Conservation (phyloP, 1,140 invertebrate species). For the Drosophila elegans region DNA sequence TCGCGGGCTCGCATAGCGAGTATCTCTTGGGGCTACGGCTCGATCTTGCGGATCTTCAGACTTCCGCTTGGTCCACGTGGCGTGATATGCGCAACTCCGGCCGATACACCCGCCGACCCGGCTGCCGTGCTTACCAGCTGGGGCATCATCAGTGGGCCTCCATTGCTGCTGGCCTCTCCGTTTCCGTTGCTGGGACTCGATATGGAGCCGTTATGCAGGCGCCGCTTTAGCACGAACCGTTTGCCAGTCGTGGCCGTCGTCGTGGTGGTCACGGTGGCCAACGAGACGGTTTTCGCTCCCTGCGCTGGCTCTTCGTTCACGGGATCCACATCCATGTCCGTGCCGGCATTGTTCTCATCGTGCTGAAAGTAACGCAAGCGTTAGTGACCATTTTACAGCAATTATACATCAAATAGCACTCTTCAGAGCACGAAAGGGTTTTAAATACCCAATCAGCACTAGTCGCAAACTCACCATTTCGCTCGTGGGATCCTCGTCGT, state of each 20-base stretch:
- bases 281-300: background rate
- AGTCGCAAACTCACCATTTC: conserved; percentile 51
- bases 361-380: conserved; percentile 4
- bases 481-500: conserved; percentile 62
- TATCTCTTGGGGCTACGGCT: conserved; percentile 48
- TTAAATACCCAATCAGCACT: no score
- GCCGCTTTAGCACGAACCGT: conserved; percentile 72
- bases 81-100: conserved; percentile 12
- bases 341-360: conserved; percentile 58
- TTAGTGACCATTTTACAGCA: background rate
- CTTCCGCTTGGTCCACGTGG: conserved; percentile 32
- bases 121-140: conserved; percentile 38
- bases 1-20: conserved; percentile 12
- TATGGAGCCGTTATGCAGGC: conserved; percentile 56
- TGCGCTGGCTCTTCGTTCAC: conserved; percentile 54
- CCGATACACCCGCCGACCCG: background rate
- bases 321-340: conserved; percentile 72
- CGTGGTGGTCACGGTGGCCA: conserved; percentile 17
- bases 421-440: no score
- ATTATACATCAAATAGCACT: background rate
- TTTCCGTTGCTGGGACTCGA: conserved; percentile 34
- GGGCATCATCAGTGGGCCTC: conserved; percentile 24
- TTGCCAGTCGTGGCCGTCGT: conserved; percentile 43
- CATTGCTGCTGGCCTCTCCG: conserved; percentile 30
- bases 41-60: conserved; percentile 74